Evolutionary conservation across 2,113 vertebrate species (phyloP).

Genomic region (Sphaerodactylus townsendi): DNA sequence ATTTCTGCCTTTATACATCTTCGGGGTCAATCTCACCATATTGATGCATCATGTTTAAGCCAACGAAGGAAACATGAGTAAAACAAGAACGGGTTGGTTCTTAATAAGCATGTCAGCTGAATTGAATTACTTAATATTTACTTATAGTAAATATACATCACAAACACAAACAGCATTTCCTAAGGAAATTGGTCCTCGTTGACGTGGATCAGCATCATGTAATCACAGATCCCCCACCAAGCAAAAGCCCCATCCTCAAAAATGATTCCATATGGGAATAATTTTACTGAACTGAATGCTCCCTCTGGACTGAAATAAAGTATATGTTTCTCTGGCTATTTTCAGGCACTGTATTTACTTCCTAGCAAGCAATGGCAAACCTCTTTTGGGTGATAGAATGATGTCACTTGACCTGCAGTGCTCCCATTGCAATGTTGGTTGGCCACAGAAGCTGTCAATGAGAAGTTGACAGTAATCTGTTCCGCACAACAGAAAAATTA

Average conservation of each 20-base stretch:
- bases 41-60: neutral
- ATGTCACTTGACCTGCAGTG: neutral
- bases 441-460: neutral
- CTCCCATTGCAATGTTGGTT: neutral
- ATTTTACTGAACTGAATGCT: neutral
- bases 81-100: neutral
- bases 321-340: neutral
- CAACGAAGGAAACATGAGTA: neutral
- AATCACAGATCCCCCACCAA: conserved; percentile 21
- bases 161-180: conserved; percentile 24
- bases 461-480: too few species aligned
- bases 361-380: neutral
- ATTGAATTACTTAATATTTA: conserved; percentile 39
- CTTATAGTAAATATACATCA: conserved; percentile 27
- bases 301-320: accelerated
- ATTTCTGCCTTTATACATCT: neutral
- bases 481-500: too few species aligned
- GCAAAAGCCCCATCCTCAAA: neutral
- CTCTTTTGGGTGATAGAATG: neutral
- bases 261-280: conserved; percentile 1
- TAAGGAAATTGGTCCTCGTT: conserved; percentile 16
- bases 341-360: neutral
- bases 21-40: neutral
- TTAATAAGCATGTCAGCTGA: conserved; percentile 26
- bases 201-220: conserved; percentile 16